A percentile compares a stretch with the other conserved stretches of the same genome.
Conservation (phyloP, 2,113 vertebrate species). For the Protobothrops mucrosquamatus region DNA sequence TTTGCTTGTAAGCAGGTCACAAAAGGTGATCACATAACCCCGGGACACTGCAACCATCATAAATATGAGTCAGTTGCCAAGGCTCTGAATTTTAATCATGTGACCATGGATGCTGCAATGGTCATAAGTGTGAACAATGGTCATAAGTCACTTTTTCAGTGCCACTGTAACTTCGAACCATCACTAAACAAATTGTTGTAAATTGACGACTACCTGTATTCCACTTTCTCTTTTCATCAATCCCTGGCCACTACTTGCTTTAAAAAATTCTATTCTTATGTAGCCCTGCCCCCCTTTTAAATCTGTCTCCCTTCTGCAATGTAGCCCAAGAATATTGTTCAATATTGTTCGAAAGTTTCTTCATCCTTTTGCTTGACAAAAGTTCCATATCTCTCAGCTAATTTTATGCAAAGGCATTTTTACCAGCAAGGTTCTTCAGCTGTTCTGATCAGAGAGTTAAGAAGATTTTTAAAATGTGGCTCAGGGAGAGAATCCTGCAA, state of each 20-base stretch:
- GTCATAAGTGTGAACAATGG: background rate
- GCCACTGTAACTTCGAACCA: background rate
- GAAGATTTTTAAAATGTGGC: background rate
- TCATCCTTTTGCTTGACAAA: background rate
- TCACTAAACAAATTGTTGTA: background rate
- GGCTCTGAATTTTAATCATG: background rate
- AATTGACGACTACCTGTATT: background rate
- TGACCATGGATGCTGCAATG: background rate
- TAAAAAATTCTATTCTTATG: background rate
- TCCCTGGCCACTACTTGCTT: background rate
- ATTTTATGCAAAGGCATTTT: background rate
- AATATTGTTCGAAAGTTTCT: background rate
- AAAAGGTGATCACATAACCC: background rate
- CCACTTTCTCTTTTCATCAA: background rate
- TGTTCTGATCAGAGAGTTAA: background rate
- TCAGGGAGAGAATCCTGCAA: background rate
- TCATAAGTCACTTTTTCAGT: background rate
- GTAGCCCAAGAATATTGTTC: background rate
- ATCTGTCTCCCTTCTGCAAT: background rate
- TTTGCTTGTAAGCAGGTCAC: background rate
- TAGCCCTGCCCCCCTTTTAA: background rate
- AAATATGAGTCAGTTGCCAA: background rate
- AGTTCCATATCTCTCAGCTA: background rate
- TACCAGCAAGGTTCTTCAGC: background rate
- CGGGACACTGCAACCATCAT: background rate